Evolutionary conservation across 1,140 invertebrate genomes (phyloP).

Genomic region (Epicauta chinensis): DNA sequence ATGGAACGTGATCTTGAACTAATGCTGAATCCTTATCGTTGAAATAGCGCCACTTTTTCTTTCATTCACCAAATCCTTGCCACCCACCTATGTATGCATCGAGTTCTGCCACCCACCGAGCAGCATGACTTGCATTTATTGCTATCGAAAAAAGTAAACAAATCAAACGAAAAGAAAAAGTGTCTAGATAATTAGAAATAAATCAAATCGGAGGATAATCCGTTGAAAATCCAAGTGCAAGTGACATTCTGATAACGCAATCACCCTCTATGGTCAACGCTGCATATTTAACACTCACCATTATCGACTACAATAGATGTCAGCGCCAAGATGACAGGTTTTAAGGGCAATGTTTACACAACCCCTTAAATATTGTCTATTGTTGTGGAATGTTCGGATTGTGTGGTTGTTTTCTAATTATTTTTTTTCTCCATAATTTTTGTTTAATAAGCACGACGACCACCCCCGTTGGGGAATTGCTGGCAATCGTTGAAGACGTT

Average conservation of each 20-base stretch:
- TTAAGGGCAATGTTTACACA: slow-evolving; percentile 31
- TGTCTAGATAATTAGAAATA: too few species aligned
- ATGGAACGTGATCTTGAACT: neutral
- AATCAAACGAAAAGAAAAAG: too few species aligned
- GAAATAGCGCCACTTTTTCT: slow-evolving; percentile 19
- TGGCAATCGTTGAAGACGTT: slow-evolving; percentile 2
- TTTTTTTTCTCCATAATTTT: too few species aligned
- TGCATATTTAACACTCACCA: too few species aligned
- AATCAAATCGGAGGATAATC: too few species aligned
- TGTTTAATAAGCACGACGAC: too few species aligned
- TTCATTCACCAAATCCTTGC: slow-evolving; percentile 1
- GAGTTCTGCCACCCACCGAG: slow-evolving; percentile 2
- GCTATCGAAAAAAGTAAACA: too few species aligned
- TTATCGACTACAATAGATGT: slow-evolving; percentile 28
- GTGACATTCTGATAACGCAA: too few species aligned
- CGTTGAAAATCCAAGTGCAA: too few species aligned
- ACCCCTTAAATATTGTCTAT: slow-evolving; percentile 17
- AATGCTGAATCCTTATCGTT: slow-evolving; percentile 9
- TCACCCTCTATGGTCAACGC: too few species aligned
- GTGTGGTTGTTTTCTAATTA: too few species aligned
- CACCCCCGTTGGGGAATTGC: slow-evolving; percentile 4
- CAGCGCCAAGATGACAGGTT: slow-evolving; percentile 29
- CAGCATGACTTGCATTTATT: slow-evolving; percentile 13
- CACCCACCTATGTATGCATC: too few species aligned
- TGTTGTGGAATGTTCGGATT: slow-evolving; percentile 3